These are phyloP conservation scores for Philopedon plagiatum DNA, from an alignment of 2,888 invertebrate genomes.

Conservation along the genomic window DNA sequence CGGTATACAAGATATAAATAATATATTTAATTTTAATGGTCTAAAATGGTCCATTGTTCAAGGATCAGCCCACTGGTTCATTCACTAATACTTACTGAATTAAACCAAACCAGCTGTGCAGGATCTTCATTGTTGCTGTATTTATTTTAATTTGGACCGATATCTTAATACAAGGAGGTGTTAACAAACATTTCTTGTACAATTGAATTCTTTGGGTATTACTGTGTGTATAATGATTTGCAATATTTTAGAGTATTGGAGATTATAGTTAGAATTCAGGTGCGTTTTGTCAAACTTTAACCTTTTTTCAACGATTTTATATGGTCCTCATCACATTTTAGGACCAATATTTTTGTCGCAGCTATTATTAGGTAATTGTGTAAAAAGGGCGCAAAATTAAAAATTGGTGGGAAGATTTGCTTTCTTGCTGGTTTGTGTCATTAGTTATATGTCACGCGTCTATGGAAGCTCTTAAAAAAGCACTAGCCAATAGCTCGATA, in stretches of 20 bases:
- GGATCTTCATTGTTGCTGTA: slow-evolving; percentile 36
- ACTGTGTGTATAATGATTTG: neutral
- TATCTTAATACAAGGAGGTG: slow-evolving; percentile 33
- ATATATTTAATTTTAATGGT: slow-evolving; percentile 31
- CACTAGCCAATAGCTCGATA: too few relatives aligned
- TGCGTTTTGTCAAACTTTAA: too few relatives aligned
- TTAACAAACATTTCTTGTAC: slow-evolving; percentile 19
- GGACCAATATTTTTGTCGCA: too few relatives aligned
- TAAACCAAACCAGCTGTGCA: slow-evolving; percentile 29
- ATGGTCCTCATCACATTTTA: too few relatives aligned
- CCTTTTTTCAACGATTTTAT: too few relatives aligned
- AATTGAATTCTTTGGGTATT: slow-evolving; percentile 10
- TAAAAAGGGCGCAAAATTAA: too few relatives aligned
- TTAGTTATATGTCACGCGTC: too few relatives aligned
- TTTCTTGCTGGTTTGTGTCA: too few relatives aligned
- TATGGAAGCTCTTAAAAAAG: too few relatives aligned
- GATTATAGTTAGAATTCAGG: too few relatives aligned
- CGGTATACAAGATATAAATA: neutral
- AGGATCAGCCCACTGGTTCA: slow-evolving; percentile 38
- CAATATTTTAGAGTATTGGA: neutral
- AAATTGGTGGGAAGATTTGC: too few relatives aligned
- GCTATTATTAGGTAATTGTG: too few relatives aligned
- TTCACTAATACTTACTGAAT: slow-evolving; percentile 37
- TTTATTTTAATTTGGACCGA: slow-evolving; percentile 40
- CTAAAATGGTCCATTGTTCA: slow-evolving; percentile 35